These are phyloP conservation scores for Triops longicaudatus DNA, from an alignment of 1,140 invertebrate species.

Conservation along the genomic window DNA sequence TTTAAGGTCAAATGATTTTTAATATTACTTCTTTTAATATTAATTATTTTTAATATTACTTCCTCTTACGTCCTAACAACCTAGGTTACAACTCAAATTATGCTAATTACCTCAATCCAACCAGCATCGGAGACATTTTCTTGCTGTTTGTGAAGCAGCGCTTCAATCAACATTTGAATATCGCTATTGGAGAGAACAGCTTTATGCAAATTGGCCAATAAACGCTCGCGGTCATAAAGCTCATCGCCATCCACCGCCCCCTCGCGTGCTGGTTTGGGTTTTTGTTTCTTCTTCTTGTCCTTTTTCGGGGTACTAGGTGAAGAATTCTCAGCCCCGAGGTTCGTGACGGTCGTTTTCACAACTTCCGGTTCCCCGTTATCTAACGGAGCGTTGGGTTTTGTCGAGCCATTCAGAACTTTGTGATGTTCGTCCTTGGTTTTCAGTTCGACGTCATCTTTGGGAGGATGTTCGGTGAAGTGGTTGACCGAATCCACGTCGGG, in stretches of 20 bases:
- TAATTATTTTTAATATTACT: too few species aligned
- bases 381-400: too few species aligned
- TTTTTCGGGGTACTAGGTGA: slow-evolving; percentile 2
- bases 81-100: not conserved
- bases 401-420: not conserved
- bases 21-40: too few species aligned
- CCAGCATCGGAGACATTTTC: slow-evolving; percentile 65
- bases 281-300: slow-evolving; percentile 22
- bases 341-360: not conserved
- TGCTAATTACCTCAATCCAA: slow-evolving; percentile 63
- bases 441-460: slow-evolving; percentile 70
- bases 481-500: slow-evolving; percentile 43
- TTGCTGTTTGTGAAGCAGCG: slow-evolving; percentile 74
- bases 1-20: too few species aligned
- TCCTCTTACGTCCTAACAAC: too few species aligned
- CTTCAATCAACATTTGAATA: slow-evolving; percentile 78
- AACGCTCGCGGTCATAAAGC: slow-evolving; percentile 50
- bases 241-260: slow-evolving; percentile 7
- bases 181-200: slow-evolving; percentile 71
- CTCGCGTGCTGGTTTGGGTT: slow-evolving; percentile 16
- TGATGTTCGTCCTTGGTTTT: slow-evolving; percentile 32
- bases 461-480: slow-evolving; percentile 65
- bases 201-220: slow-evolving; percentile 64
- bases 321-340: not conserved
- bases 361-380: not conserved